Percentiles rank a stretch among this genome's conserved stretches.
Evolutionary conservation across 2,113 vertebrate species (phyloP).

Genomic region (Symphodus melops): DNA sequence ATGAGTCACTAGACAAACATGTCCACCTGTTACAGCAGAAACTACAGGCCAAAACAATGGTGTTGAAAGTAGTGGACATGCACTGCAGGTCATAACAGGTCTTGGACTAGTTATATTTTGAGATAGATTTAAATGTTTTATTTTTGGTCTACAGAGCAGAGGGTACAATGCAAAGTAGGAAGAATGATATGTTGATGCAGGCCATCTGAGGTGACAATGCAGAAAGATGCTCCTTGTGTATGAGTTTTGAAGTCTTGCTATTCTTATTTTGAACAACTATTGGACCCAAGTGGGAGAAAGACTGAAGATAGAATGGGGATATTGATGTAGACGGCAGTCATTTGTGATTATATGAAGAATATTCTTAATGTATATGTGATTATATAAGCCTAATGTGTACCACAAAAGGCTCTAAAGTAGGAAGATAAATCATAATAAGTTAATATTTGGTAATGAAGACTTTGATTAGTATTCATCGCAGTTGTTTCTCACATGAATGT

Average conservation of each 20-base stretch:
- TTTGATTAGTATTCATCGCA: conserved; percentile 3
- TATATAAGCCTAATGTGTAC: neutral
- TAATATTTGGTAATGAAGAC: conserved; percentile 11
- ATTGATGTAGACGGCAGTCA: neutral
- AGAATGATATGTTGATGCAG: neutral
- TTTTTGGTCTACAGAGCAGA: conserved; percentile 1
- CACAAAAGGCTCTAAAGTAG: neutral
- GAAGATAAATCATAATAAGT: neutral
- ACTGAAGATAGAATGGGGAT: neutral
- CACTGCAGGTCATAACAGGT: neutral
- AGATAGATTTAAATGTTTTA: conserved; percentile 11
- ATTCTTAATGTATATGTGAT: neutral
- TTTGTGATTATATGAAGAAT: conserved; percentile 2
- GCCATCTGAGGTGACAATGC: neutral
- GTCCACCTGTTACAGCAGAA: conserved; percentile 12
- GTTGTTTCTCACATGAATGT: neutral
- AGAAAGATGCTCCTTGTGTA: neutral
- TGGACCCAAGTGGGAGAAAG: neutral
- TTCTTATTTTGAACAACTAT: neutral
- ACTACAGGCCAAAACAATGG: neutral
- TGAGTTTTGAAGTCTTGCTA: neutral
- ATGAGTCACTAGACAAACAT: neutral
- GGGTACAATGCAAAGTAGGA: neutral
- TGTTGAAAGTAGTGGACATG: neutral
- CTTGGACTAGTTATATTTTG: conserved; percentile 1